phyloP scores from a whole-genome alignment of 1,140 invertebrate genomes.

The Frieseomelitta varia region DNA sequence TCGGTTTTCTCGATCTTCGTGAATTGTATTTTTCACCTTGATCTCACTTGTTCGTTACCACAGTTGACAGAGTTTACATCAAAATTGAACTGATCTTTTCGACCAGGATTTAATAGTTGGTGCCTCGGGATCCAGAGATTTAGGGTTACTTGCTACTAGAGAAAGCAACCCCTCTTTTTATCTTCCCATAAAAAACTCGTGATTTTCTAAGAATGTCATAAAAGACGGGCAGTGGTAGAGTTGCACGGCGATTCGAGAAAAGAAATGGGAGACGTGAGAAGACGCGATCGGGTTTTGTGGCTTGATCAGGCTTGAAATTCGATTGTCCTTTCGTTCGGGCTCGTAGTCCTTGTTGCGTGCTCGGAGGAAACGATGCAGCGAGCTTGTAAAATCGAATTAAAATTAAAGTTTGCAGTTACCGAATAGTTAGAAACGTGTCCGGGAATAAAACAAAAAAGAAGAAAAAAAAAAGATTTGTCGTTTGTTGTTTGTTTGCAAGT shows the following conservation, averaged over 20 bases:
- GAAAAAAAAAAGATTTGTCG: too few species aligned
- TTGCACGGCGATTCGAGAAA: conserved; percentile 7
- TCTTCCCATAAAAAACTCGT: background rate
- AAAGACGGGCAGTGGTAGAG: conserved; percentile 36
- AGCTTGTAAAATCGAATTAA: background rate
- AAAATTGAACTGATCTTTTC: background rate
- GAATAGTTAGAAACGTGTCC: too few species aligned
- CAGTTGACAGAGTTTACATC: background rate
- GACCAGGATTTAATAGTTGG: background rate
- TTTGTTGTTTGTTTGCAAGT: too few species aligned
- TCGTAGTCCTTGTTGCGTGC: background rate
- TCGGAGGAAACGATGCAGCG: background rate
- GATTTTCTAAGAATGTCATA: conserved; percentile 1
- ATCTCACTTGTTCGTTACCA: background rate
- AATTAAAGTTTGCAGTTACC: too few species aligned
- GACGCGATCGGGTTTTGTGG: background rate
- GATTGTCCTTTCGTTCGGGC: conserved; percentile 37
- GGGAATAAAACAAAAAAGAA: too few species aligned
- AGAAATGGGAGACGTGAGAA: background rate
- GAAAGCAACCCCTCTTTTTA: too few species aligned
- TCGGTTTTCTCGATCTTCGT: background rate
- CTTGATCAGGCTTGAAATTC: conserved; percentile 27
- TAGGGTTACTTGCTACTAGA: background rate
- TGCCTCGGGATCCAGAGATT: background rate
- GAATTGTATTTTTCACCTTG: background rate